phyloP scores from a whole-genome alignment of 1,140 invertebrate species.

The Neodiprion virginianus region DNA sequence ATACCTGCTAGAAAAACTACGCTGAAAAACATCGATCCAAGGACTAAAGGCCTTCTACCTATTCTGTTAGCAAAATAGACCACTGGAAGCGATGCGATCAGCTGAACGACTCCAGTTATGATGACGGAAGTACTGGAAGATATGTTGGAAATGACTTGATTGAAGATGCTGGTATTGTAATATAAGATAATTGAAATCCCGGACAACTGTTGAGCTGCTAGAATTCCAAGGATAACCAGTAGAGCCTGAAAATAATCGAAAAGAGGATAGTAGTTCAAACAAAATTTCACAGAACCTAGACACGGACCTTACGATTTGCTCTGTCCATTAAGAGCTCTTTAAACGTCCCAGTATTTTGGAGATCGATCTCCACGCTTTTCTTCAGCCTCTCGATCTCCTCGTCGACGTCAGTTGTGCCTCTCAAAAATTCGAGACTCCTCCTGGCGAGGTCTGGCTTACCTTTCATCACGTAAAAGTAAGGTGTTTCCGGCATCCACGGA shows the following conservation, averaged over 20 bases:
- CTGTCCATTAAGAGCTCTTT: conserved; percentile 63
- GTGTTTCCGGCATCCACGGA: conserved; percentile 64
- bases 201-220: conserved; percentile 75
- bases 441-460: conserved; percentile 39
- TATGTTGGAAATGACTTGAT: conserved; percentile 60
- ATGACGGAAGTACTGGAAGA: conserved; percentile 65
- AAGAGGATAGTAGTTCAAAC: not conserved
- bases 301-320: conserved; percentile 62
- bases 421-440: conserved; percentile 63
- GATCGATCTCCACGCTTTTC: conserved; percentile 61
- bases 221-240: conserved; percentile 67
- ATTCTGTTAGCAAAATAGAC: conserved; percentile 70
- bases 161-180: conserved; percentile 75
- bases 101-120: conserved; percentile 71
- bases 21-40: conserved; percentile 65
- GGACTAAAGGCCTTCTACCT: conserved; percentile 71
- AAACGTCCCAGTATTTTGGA: conserved; percentile 59
- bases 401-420: conserved; percentile 63
- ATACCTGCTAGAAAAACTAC: conserved; percentile 48
- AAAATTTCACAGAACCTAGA: not conserved
- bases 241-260: conserved; percentile 54
- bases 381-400: conserved; percentile 68
- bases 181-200: conserved; percentile 76
- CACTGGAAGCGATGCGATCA: conserved; percentile 65
- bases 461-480: conserved; percentile 41